Conservation (phyloP, 2,113 vertebrate species). For the Paramisgurnus dabryanus region DNA sequence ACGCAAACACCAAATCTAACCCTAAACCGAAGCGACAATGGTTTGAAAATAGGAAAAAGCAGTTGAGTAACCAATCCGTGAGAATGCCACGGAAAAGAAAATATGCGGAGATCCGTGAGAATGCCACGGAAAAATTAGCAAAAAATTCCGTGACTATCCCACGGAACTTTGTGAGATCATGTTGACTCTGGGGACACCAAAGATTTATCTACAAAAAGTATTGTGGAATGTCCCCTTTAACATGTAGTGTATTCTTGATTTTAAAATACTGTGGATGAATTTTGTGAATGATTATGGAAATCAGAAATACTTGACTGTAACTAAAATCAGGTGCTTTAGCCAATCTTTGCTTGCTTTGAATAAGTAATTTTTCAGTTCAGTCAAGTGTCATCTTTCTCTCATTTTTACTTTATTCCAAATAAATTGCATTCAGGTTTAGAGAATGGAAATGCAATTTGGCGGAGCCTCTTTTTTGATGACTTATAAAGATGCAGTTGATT, state of each 20-base stretch:
- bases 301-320: background rate
- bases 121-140: no score
- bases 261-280: background rate
- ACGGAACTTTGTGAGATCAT: no score
- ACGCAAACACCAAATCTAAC: no score
- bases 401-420: constrained; percentile 1
- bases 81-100: no score
- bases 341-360: background rate
- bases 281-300: background rate
- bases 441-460: background rate
- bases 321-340: background rate
- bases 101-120: no score
- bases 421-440: constrained; percentile 3
- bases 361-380: background rate
- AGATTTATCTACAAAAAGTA: no score
- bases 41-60: no score
- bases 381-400: background rate
- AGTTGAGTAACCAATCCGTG: no score
- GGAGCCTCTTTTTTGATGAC: background rate
- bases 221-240: background rate
- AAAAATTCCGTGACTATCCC: no score
- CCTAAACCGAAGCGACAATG: no score
- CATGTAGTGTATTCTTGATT: background rate
- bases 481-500: background rate
- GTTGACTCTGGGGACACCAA: no score